phyloP scores from a whole-genome alignment of 2,797 vertebrate species.

The Phataginus tetradactyla region DNA sequence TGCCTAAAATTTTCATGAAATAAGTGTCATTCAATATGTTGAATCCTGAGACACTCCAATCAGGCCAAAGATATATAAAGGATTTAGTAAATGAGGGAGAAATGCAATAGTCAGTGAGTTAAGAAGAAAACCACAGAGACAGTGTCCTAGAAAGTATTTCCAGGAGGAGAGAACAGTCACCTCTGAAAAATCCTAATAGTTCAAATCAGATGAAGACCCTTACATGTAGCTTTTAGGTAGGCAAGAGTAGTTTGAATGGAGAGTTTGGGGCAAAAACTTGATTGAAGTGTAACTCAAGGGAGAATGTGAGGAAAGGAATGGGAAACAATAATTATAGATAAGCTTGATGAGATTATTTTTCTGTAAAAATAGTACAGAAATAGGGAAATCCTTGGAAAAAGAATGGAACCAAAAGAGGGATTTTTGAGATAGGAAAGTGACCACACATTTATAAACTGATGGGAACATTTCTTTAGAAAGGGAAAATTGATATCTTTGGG shows the following conservation, averaged over 20 bases:
- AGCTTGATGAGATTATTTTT: background rate
- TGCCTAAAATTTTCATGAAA: background rate
- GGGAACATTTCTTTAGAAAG: background rate
- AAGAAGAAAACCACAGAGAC: background rate
- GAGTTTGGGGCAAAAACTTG: background rate
- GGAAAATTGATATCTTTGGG: background rate
- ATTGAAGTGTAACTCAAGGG: background rate
- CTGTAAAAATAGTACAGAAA: background rate
- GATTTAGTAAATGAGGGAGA: background rate
- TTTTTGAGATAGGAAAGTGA: background rate
- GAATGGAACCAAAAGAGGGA: background rate
- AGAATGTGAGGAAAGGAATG: background rate
- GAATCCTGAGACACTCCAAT: background rate
- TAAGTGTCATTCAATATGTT: background rate
- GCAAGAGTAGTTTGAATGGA: background rate
- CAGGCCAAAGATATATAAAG: background rate
- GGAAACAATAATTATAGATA: background rate
- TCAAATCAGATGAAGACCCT: background rate
- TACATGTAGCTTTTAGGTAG: background rate
- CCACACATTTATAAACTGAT: background rate
- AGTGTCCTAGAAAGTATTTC: background rate
- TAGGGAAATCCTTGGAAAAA: background rate
- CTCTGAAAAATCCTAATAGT: background rate
- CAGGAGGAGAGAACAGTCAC: background rate
- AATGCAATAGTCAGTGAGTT: background rate